These are phyloP conservation scores for Podotricha telesiphe DNA, from an alignment of 2,888 invertebrate species.

Conservation along the genomic window DNA sequence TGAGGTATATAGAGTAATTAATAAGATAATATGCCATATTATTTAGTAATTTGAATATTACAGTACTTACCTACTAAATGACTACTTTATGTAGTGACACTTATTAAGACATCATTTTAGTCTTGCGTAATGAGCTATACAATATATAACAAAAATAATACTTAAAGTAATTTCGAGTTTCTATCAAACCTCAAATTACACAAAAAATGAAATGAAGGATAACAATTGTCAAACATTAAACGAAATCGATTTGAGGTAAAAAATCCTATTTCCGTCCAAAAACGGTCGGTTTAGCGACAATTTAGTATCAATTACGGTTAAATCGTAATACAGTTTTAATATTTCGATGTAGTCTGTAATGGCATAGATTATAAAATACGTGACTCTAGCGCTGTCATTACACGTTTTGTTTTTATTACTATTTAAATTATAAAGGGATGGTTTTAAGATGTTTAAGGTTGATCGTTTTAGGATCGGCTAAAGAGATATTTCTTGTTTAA, in stretches of 20 bases:
- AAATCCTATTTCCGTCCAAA: conserved; percentile 70
- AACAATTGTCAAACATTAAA: conserved; percentile 60
- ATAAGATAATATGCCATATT: too few relatives aligned
- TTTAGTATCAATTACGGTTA: conserved; percentile 62
- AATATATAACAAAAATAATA: conserved; percentile 10
- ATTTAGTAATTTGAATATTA: too few relatives aligned
- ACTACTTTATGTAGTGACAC: neutral
- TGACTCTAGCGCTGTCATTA: conserved; percentile 77
- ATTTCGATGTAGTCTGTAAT: conserved; percentile 61
- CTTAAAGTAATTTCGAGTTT: conserved; percentile 32
- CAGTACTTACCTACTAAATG: neutral
- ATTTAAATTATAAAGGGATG: conserved; percentile 5
- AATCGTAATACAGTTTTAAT: conserved; percentile 74
- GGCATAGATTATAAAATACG: conserved; percentile 67
- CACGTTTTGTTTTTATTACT: conserved; percentile 50
- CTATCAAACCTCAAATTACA: conserved; percentile 45
- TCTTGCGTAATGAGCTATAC: neutral
- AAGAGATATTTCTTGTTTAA: neutral
- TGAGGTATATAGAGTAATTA: too few relatives aligned
- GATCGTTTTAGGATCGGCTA: conserved; percentile 4
- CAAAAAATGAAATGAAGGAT: conserved; percentile 45
- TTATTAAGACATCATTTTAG: neutral
- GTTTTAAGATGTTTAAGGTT: conserved; percentile 6
- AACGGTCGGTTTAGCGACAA: conserved; percentile 71
- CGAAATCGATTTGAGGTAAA: conserved; percentile 74